Conservation (phyloP, 2,888 invertebrate genomes). For the Anoplius nigerrimus region DNA sequence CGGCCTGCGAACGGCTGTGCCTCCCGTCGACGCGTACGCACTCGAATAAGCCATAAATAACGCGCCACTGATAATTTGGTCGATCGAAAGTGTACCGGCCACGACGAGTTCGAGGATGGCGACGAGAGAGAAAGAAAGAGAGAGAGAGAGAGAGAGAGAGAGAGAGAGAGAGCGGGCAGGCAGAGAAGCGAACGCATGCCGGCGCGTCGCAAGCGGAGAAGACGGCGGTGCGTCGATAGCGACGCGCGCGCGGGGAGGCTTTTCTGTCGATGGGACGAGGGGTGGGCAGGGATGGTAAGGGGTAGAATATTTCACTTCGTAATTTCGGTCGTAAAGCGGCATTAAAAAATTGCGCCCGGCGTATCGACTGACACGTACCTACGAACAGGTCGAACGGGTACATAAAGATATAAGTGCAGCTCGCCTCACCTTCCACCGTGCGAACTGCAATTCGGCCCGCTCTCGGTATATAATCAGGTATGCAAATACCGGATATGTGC, state of each 20-base stretch:
- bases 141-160: conserved; percentile 4
- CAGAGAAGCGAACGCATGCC: conserved; percentile 15
- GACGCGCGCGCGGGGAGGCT: not conserved
- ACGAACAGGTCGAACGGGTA: conserved; percentile 39
- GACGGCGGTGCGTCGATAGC: too few relatives aligned
- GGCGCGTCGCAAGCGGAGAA: too few relatives aligned
- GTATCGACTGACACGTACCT: conserved; percentile 36
- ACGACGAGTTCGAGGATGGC: too few relatives aligned
- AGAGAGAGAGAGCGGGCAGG: too few relatives aligned
- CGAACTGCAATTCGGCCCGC: conserved; percentile 46
- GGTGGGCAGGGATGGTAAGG: not conserved
- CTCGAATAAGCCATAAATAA: too few relatives aligned
- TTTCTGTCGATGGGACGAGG: too few relatives aligned
- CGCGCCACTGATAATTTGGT: too few relatives aligned
- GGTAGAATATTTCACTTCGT: conserved; percentile 21
- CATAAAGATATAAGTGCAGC: conserved; percentile 52
- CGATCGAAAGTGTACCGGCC: too few relatives aligned
- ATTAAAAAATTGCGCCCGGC: conserved; percentile 35
- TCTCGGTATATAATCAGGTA: conserved; percentile 51
- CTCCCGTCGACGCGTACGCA: too few relatives aligned
- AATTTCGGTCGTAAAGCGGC: conserved; percentile 36
- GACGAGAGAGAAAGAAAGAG: not conserved
- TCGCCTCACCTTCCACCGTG: conserved; percentile 37
- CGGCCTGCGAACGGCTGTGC: too few relatives aligned
- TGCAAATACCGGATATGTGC: conserved; percentile 42